Conservation (phyloP, 2,113 vertebrate genomes). For the Phyllostomus discolor region DNA sequence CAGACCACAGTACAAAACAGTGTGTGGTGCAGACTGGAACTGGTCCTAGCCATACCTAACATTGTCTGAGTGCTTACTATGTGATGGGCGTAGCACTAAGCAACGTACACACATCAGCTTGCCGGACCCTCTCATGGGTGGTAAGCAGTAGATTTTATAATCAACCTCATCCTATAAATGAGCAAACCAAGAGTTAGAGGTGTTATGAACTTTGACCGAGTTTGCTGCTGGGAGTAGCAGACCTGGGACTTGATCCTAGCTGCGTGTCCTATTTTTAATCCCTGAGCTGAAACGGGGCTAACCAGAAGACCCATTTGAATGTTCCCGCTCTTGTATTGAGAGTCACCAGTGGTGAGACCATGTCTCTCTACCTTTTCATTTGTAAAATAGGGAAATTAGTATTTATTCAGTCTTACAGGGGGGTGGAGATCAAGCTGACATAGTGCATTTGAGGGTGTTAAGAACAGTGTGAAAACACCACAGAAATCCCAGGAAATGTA, state of each 20-base stretch:
- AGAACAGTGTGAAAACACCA: neutral
- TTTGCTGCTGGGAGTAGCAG: neutral
- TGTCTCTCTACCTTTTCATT: neutral
- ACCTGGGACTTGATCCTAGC: neutral
- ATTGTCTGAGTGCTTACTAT: neutral
- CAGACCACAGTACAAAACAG: neutral
- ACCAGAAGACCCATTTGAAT: neutral
- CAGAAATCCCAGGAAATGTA: neutral
- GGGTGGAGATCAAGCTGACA: neutral
- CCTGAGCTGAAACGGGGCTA: neutral
- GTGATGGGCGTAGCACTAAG: neutral
- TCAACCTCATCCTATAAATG: neutral
- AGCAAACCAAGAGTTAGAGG: neutral
- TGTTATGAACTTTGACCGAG: neutral
- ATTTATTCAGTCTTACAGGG: neutral
- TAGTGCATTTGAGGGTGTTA: neutral
- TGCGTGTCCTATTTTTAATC: neutral
- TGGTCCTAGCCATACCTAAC: neutral
- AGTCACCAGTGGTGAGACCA: neutral
- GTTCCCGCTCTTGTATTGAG: neutral
- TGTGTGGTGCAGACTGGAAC: neutral
- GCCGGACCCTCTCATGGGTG: neutral
- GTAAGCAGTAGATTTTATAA: neutral
- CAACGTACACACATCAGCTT: neutral
- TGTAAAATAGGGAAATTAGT: neutral